Conservation (phyloP, 2,113 vertebrate species). For the Petaurus breviceps region DNA sequence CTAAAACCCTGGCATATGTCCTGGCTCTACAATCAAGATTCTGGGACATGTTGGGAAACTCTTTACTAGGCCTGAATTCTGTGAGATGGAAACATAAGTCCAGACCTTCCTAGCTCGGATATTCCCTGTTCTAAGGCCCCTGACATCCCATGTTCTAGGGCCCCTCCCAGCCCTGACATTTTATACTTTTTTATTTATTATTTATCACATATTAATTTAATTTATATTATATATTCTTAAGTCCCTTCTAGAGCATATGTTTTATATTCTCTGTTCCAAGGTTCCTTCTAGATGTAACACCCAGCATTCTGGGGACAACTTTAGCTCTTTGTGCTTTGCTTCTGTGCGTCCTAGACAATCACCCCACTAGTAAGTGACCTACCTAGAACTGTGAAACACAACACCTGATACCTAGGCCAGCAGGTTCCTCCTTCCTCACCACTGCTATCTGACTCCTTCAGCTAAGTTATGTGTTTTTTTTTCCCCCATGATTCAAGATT, state of each 20-base stretch:
- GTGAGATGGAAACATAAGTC: neutral
- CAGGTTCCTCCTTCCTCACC: neutral
- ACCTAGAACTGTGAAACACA: neutral
- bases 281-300: neutral
- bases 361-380: neutral
- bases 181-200: too few species aligned
- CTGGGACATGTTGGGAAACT: neutral
- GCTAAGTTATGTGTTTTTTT: too few species aligned
- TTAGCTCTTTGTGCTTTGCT: neutral
- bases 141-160: too few species aligned
- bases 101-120: too few species aligned
- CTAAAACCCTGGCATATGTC: neutral
- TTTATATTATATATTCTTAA: neutral
- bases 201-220: neutral
- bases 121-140: too few species aligned
- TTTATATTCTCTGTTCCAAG: neutral
- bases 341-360: neutral
- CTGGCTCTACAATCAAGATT: neutral
- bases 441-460: neutral
- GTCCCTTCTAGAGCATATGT: neutral
- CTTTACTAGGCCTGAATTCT: neutral
- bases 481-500: neutral
- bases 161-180: too few species aligned
- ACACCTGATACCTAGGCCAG: neutral
- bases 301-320: neutral